Conservation (phyloP, 2,888 invertebrate species). For the Apodemia hepburni region DNA sequence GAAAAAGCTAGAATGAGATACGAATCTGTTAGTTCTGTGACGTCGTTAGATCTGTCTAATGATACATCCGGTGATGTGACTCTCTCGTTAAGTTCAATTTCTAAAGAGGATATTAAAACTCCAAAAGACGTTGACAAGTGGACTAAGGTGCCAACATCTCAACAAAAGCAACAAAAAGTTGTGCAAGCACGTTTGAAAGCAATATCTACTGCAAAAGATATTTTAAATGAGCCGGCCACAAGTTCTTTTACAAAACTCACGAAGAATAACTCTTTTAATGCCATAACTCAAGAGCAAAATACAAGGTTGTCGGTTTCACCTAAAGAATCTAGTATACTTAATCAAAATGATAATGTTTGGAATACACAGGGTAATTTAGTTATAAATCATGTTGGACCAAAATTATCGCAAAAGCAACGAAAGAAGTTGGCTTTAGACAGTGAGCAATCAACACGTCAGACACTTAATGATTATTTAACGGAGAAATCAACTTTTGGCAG, state of each 20-base stretch:
- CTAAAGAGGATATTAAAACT: conserved; percentile 50
- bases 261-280: conserved; percentile 51
- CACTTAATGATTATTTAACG: conserved; percentile 48
- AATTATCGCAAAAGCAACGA: conserved; percentile 83
- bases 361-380: conserved; percentile 53
- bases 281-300: conserved; percentile 35
- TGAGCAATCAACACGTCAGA: conserved; percentile 43
- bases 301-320: conserved; percentile 54
- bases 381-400: conserved; percentile 71
- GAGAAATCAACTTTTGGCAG: conserved; percentile 48
- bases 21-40: conserved; percentile 65
- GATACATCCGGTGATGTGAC: conserved; percentile 63
- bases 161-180: conserved; percentile 69
- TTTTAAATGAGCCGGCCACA: conserved; percentile 52
- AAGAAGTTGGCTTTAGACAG: conserved; percentile 77
- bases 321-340: conserved; percentile 47
- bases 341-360: conserved; percentile 46
- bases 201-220: conserved; percentile 58
- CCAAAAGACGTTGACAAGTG: conserved; percentile 58
- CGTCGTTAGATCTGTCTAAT: conserved; percentile 60
- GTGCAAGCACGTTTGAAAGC: conserved; percentile 72
- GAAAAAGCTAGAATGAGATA: conserved; percentile 66
- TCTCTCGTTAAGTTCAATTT: conserved; percentile 55
- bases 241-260: conserved; percentile 62
- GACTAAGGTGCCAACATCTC: conserved; percentile 66